Base-by-base conservation (phyloP, 2,888 invertebrate genomes). In the Diaphora mendica region DNA sequence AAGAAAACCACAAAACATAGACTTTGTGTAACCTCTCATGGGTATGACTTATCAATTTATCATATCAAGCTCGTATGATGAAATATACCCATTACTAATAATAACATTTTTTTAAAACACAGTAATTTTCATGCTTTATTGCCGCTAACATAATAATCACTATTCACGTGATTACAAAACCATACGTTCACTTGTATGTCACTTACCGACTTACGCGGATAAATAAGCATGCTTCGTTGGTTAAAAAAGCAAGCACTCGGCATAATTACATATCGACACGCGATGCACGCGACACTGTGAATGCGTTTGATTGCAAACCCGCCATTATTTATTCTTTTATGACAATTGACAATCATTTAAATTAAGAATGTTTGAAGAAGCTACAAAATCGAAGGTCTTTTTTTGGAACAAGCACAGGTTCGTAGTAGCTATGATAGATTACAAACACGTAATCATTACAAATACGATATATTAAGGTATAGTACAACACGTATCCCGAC, bases 201-300 rank as follows among this genome's bases (percentile, higher is more conserved):
- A 81, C 71, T 78, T 68, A 81, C 68, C 76, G 76, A 79, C 68
- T 79, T 75, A 81, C 72, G 77, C 75, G 69, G 75, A 81, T 79
- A 75, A 76, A 79, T 55, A 78, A 65, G 62, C 66, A 65, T 26
- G 55, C 71, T 67, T 77, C 70, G 70, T 20, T 76, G 64, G 71
- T 74, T 66, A 74, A 78, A 77, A 77, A 79, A 74, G 62, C 72
- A 64, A 42, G 77, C 68, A 74, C 33, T 67, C 73, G 59, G 71
- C 3, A 76, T 82, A 81, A 82, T 82, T 81, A 71, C 72, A 35
- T 71, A 73, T 75, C 66, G 72, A 73, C 83, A 82, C 83, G 82
- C 81, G 79, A 82, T 77, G 62, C 75, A 62, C 68, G 74, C 77
- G 72, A 82, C 80, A 79, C 71, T 51, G 66, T 64, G 76, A 72